Percentiles rank a stretch among this genome's conserved stretches.
Conservation (phyloP, 2,797 vertebrate genomes). For the Pterois miles region DNA sequence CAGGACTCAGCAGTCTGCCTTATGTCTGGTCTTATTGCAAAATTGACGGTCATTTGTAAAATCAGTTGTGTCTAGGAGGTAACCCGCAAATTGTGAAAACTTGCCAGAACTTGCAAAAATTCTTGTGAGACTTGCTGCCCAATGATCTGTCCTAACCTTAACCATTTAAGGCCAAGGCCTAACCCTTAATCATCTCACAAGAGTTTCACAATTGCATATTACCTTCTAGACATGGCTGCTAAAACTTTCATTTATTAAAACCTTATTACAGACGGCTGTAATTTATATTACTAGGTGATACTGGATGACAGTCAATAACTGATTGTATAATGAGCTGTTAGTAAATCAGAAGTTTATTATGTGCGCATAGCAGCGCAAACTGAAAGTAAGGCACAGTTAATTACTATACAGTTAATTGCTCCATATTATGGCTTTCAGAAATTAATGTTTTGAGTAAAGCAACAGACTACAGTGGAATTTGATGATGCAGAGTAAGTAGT, state of each 20-base stretch:
- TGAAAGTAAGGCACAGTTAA: background rate
- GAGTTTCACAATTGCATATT: no score
- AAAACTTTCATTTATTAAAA: background rate
- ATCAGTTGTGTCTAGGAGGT: no score
- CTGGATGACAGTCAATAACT: background rate
- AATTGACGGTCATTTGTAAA: no score
- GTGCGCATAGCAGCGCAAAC: background rate
- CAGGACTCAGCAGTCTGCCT: no score
- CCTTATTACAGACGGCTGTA: background rate
- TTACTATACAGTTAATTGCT: background rate
- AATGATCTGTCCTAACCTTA: no score
- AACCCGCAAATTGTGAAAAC: no score
- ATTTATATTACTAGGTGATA: background rate
- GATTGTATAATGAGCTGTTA: background rate
- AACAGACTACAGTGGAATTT: background rate
- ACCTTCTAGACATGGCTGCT: fast-evolving
- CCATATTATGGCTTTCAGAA: background rate
- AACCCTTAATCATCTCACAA: no score
- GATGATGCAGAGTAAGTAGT: background rate
- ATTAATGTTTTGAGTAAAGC: background rate
- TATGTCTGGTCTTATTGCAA: no score
- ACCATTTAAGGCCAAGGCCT: no score
- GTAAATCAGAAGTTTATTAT: background rate
- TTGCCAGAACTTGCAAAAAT: no score
- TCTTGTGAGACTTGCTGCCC: no score